phyloP scores from a whole-genome alignment of 2,797 vertebrate species.

The Calcarius lapponicus region DNA sequence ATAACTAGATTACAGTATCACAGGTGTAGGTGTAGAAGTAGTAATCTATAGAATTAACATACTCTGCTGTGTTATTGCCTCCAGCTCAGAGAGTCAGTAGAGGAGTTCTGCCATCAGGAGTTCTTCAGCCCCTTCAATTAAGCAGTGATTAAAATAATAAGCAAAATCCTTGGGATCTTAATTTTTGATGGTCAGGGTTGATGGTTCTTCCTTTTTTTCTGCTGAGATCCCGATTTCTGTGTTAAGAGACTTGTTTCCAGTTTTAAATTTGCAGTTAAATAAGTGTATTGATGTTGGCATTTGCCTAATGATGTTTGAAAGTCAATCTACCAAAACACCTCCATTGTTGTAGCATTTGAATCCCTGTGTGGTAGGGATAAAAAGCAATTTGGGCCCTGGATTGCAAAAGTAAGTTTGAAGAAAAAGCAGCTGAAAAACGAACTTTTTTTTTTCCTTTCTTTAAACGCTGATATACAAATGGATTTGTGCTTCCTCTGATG shows the following conservation, averaged over 20 bases:
- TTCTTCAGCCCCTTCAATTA: not conserved
- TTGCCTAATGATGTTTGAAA: constrained; percentile 17
- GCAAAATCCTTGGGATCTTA: not conserved
- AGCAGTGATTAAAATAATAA: not conserved
- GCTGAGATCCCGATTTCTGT: not conserved
- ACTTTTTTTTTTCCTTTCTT: not conserved
- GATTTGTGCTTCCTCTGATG: not conserved
- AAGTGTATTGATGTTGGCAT: not conserved
- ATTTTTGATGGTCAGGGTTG: not conserved
- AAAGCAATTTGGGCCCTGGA: not conserved
- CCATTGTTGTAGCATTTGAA: not conserved
- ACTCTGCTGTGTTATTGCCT: not conserved
- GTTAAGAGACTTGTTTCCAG: not conserved
- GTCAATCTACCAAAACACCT: not conserved
- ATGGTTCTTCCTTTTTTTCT: not conserved
- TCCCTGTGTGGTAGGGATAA: not conserved
- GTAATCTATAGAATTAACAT: not conserved
- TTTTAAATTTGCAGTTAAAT: constrained; percentile 2
- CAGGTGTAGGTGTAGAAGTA: not conserved
- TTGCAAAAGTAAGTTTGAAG: not conserved
- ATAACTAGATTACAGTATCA: not conserved
- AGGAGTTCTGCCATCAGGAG: not conserved
- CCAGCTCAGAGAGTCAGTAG: not conserved
- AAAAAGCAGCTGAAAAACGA: accelerated
- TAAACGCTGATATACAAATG: not conserved